Percentiles rank a stretch among this genome's conserved stretches.
These are phyloP conservation scores for Aphaenogaster floridana DNA, from an alignment of 1,140 invertebrate genomes.

Conservation along the genomic window DNA sequence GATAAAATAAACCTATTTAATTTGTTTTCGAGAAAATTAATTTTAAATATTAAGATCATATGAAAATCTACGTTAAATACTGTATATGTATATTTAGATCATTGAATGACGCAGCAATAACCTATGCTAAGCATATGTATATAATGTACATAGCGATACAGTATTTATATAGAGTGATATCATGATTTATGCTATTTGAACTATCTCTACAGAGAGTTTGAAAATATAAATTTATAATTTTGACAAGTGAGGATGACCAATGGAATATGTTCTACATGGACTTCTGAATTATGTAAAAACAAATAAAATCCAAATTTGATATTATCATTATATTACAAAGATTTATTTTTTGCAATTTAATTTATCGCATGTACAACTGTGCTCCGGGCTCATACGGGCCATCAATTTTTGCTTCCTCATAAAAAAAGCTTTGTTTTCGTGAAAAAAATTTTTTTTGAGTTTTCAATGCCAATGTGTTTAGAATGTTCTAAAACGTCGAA, in stretches of 20 bases:
- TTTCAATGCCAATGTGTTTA: too few species aligned
- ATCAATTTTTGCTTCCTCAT: too few species aligned
- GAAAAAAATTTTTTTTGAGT: too few species aligned
- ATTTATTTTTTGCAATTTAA: too few species aligned
- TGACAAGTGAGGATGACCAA: background rate
- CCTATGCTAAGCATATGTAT: background rate
- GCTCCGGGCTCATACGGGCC: too few species aligned
- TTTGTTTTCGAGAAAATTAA: conserved; percentile 2
- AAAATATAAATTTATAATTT: conserved; percentile 7
- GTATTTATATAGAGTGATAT: background rate
- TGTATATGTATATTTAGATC: background rate
- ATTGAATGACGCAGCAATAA: background rate
- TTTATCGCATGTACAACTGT: too few species aligned
- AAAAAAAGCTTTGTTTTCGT: too few species aligned
- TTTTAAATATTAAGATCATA: background rate
- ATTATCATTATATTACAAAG: too few species aligned
- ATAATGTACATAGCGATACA: background rate
- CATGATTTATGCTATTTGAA: background rate
- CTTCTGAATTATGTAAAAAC: background rate
- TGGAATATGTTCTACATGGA: background rate
- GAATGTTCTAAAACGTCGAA: too few species aligned
- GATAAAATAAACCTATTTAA: background rate
- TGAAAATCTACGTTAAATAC: background rate
- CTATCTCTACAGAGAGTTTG: background rate
- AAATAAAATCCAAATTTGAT: background rate